Evolutionary conservation across 2,888 invertebrate species (phyloP).

Genomic region (Caenorhabditis sp.): DNA sequence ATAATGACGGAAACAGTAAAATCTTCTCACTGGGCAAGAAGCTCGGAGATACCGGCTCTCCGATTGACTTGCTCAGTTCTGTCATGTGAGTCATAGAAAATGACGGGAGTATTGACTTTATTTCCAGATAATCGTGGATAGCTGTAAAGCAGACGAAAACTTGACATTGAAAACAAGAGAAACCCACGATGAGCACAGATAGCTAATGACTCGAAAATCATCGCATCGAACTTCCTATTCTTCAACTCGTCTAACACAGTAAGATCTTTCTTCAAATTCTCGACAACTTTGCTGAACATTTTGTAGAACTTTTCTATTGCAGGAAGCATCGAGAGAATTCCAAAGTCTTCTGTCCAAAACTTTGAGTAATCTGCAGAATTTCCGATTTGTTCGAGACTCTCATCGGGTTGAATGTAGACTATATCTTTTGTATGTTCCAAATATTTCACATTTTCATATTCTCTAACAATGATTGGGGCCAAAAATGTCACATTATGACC

Average conservation of each 20-base stretch:
- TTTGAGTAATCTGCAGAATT: constrained; percentile 25
- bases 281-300: constrained; percentile 35
- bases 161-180: too few relatives aligned
- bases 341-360: constrained; percentile 27
- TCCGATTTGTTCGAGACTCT: constrained; percentile 24
- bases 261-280: constrained; percentile 30
- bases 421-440: constrained; percentile 40
- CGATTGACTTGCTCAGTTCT: constrained; percentile 14
- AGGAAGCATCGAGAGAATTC: constrained; percentile 27
- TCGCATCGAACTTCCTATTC: constrained; percentile 15
- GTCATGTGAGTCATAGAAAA: constrained; percentile 47
- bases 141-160: not conserved
- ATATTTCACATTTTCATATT: constrained; percentile 44
- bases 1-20: not conserved
- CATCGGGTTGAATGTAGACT: constrained; percentile 44
- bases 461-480: constrained; percentile 29
- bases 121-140: constrained; percentile 41
- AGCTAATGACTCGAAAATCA: not conserved
- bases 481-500: constrained; percentile 57
- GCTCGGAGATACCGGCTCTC: constrained; percentile 49
- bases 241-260: constrained; percentile 39
- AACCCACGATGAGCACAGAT: constrained; percentile 1
- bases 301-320: constrained; percentile 16
- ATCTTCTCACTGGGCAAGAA: constrained; percentile 16
- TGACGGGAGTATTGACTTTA: constrained; percentile 26